phyloP scores from a whole-genome alignment of 35 echinoderm and acorn worm species.

The Strongylocentrotus purpuratus region DNA sequence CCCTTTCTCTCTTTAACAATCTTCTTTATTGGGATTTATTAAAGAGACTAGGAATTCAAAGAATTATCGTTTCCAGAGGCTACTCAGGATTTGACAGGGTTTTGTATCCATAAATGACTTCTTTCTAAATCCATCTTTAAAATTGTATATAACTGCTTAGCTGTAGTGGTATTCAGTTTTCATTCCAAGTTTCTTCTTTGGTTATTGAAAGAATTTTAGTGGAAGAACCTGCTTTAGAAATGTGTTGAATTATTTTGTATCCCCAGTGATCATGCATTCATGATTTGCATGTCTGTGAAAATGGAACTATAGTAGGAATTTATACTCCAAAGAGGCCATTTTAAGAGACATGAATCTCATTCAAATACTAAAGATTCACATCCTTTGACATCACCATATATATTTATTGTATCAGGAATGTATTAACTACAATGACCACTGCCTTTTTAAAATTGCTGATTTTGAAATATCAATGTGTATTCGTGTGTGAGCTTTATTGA shows the following conservation, averaged over 20 bases:
- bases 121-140: no score
- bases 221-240: no score
- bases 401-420: neutral
- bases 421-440: neutral
- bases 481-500: neutral
- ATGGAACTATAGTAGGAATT: neutral
- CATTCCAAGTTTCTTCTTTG: no score
- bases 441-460: neutral
- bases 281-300: neutral
- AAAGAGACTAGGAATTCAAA: neutral
- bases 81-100: no score
- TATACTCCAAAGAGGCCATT: neutral
- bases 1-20: no score
- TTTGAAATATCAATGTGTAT: neutral
- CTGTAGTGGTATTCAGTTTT: no score
- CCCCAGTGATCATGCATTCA: no score
- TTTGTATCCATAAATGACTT: no score
- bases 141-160: no score
- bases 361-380: neutral
- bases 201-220: no score
- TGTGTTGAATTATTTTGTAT: no score
- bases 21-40: no score
- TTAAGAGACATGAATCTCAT: neutral
- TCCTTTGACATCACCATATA: neutral
- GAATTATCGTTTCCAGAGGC: neutral